phyloP scores from a whole-genome alignment of 2,888 invertebrate genomes.

The Callosobruchus maculatus region DNA sequence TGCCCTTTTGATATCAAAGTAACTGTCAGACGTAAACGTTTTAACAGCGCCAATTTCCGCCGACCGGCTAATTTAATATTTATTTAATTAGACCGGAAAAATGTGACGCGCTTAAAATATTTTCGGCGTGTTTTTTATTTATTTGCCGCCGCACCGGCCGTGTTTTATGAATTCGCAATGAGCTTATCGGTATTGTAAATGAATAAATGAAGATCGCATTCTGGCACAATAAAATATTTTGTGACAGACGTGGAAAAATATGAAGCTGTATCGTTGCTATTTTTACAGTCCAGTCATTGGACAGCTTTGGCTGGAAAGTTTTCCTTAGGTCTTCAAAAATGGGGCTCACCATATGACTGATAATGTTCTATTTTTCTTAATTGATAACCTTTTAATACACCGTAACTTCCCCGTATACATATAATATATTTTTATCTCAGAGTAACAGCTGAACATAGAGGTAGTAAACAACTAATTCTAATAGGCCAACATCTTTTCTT shows the following conservation, averaged over 20 bases:
- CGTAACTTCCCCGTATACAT: no score
- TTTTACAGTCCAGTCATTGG: no score
- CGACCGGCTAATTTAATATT: constrained; percentile 27
- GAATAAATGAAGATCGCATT: constrained; percentile 7
- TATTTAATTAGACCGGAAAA: constrained; percentile 28
- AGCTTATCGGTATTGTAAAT: neutral
- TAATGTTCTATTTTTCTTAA: no score
- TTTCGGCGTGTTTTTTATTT: constrained; percentile 22
- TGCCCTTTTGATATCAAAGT: constrained; percentile 32
- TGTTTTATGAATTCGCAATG: constrained; percentile 12
- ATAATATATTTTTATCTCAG: no score
- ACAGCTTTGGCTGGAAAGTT: no score
- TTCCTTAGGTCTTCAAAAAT: no score
- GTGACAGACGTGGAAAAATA: neutral
- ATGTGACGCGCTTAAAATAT: constrained; percentile 21
- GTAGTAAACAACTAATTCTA: no score
- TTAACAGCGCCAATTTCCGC: constrained; percentile 25
- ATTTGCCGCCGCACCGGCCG: constrained; percentile 1
- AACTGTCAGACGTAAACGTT: constrained; percentile 31
- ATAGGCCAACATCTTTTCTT: no score
- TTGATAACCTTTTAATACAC: no score
- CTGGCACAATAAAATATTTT: neutral
- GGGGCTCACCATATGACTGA: no score
- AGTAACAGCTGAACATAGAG: no score
- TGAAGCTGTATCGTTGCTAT: neutral